Conservation (phyloP, 2,888 invertebrate species). For the Dioctria linearis region DNA sequence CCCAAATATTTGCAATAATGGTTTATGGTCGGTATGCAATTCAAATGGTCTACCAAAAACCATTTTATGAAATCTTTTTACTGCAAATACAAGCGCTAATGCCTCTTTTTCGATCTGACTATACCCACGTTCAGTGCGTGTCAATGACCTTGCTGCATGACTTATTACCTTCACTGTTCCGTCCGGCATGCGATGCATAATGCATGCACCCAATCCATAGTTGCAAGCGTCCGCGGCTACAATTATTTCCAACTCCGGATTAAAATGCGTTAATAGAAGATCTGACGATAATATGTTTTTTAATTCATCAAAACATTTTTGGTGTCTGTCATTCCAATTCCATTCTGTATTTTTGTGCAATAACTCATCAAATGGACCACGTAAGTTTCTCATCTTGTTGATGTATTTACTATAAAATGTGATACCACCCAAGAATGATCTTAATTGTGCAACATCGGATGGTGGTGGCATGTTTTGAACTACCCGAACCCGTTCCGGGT, state of each 20-base stretch:
- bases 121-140: slow-evolving; percentile 63
- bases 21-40: slow-evolving; percentile 60
- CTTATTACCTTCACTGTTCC: slow-evolving; percentile 62
- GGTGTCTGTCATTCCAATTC: too few species aligned
- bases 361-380: too few species aligned
- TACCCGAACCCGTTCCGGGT: slow-evolving; percentile 55
- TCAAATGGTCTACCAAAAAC: slow-evolving; percentile 63
- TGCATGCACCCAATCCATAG: slow-evolving; percentile 36
- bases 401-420: slow-evolving; percentile 60
- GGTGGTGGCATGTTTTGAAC: slow-evolving; percentile 46
- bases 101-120: slow-evolving; percentile 60
- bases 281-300: too few species aligned
- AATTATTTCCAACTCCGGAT: neutral
- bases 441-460: slow-evolving; percentile 56
- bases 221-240: slow-evolving; percentile 50
- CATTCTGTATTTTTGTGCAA: too few species aligned
- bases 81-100: slow-evolving; percentile 62
- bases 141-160: slow-evolving; percentile 61
- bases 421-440: slow-evolving; percentile 59
- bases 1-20: slow-evolving; percentile 48
- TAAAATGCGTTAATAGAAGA: too few species aligned
- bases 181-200: slow-evolving; percentile 57
- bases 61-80: slow-evolving; percentile 64
- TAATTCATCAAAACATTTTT: too few species aligned
- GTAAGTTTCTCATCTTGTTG: neutral